Percentiles rank a stretch among this genome's conserved stretches.
These are phyloP conservation scores for Ichneumon xanthorius DNA, from an alignment of 2,888 invertebrate species.

Conservation along the genomic window DNA sequence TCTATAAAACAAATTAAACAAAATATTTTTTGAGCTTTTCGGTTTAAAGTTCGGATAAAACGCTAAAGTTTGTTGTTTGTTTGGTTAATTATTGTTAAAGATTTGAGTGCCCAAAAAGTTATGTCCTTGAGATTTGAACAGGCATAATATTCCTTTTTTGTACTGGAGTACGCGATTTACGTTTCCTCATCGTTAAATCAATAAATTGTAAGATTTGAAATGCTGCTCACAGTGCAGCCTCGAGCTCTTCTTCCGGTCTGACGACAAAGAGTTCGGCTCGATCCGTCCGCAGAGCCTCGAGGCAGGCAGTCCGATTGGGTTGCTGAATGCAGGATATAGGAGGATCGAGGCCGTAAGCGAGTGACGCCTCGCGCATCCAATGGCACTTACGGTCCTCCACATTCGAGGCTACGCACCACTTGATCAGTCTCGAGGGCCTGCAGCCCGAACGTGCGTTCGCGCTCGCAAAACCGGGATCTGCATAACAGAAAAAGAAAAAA, in stretches of 20 bases:
- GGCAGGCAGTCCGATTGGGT: conserved; percentile 88
- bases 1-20: conserved; percentile 79
- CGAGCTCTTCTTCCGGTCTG: conserved; percentile 90
- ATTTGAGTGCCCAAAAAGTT: no score
- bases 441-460: conserved; percentile 81
- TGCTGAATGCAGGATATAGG: conserved; percentile 91
- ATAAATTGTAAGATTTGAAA: conserved; percentile 50
- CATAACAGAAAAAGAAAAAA: conserved; percentile 36
- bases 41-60: no score
- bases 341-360: conserved; percentile 92
- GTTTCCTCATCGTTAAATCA: background rate
- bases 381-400: conserved; percentile 92
- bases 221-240: conserved; percentile 88
- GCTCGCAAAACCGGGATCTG: conserved; percentile 82
- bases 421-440: conserved; percentile 79
- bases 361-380: conserved; percentile 91
- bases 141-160: background rate
- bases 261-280: conserved; percentile 91
- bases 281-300: conserved; percentile 88
- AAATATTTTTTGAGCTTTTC: background rate
- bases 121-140: no score
- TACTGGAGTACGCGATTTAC: background rate
- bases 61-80: no score
- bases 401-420: conserved; percentile 89
- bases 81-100: no score